These are phyloP conservation scores for Azorinus chamasolen DNA, from an alignment of 2,888 invertebrate genomes.

Conservation along the genomic window DNA sequence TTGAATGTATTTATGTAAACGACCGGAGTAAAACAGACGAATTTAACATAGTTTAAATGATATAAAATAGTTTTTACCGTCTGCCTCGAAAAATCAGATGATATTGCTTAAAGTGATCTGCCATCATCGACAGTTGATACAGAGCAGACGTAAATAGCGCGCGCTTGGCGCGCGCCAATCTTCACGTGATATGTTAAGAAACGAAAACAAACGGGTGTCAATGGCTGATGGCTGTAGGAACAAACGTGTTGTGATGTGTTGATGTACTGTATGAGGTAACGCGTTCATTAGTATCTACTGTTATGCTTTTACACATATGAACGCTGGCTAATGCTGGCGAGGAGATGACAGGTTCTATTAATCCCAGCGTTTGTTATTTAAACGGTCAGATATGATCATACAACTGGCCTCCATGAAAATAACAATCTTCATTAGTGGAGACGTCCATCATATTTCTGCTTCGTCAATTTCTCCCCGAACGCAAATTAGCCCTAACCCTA, in stretches of 20 bases:
- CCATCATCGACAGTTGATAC: conserved; percentile 8
- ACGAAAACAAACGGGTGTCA: conserved; percentile 45
- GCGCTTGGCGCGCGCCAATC: conserved; percentile 35
- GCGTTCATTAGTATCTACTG: conserved; percentile 37
- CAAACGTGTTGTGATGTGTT: conserved; percentile 48
- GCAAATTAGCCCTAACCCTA: too few relatives aligned
- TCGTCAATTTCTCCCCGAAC: too few relatives aligned
- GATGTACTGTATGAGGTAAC: conserved; percentile 31
- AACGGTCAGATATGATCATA: conserved; percentile 21
- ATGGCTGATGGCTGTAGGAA: conserved; percentile 39
- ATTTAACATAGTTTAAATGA: too few relatives aligned
- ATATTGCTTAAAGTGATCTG: too few relatives aligned
- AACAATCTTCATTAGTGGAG: too few relatives aligned
- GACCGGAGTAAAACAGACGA: too few relatives aligned
- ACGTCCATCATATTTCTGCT: not conserved
- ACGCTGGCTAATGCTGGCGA: conserved; percentile 10
- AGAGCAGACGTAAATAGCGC: conserved; percentile 35
- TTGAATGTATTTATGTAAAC: too few relatives aligned
- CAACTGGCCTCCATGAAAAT: too few relatives aligned
- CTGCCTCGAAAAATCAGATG: too few relatives aligned
- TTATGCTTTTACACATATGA: conserved; percentile 34
- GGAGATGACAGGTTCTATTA: conserved; percentile 41
- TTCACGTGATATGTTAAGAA: conserved; percentile 43
- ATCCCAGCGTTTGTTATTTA: conserved; percentile 21
- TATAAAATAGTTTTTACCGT: too few relatives aligned